Base-by-base conservation (phyloP, 1,140 invertebrate genomes). In the Plutomurus gul region DNA sequence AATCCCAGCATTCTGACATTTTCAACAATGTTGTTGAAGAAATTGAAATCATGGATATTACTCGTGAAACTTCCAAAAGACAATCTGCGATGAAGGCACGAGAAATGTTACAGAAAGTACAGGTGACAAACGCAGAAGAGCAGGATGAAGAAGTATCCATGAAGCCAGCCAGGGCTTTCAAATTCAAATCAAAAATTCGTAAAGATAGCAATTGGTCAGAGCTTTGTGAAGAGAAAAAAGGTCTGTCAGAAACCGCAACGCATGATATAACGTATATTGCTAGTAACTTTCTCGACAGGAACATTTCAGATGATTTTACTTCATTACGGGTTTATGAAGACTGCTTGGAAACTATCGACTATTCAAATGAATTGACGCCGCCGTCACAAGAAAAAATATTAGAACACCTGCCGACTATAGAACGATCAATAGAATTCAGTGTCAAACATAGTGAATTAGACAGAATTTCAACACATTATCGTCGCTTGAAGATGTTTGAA, bases 401-500 rank as follows among this genome's bases (percentile, higher is more conserved):
- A 13, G 25, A 71, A 0, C 76, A 74, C 60, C 72, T 80, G 5
- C 78, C 78, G 11, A 10, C 27, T 6, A 22, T 16, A 25, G 27
- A 72, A 77, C n/a, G 49, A n/a, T 76, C 73, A 22, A 4, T 78
- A 37, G 25, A 49, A 4, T 75, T 56, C 43, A 49, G 33, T 76
- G 30, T 43, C 18, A 40, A 7, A 60, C 47, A 40, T 27, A 6
- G 5, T 43, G 33, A 39, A 40, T 25, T 30, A 72, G 7, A 47
- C 51, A 65, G 20, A 56, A 8, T 56, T 16, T 51, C 49, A 8
- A 46, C 43, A 22, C 27, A 78, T 30, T 83, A 40, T 25, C 65
- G 72, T 37, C 65, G 70, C 20, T 46, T 83, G 8, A 49, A 60
- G 22, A 73, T 74, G 43, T 83, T 83, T 65, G 77, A 83, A 16